Percentiles rank a stretch among this genome's conserved stretches.
Conservation (phyloP, 2,888 invertebrate genomes). For the Amorpha juglandis region DNA sequence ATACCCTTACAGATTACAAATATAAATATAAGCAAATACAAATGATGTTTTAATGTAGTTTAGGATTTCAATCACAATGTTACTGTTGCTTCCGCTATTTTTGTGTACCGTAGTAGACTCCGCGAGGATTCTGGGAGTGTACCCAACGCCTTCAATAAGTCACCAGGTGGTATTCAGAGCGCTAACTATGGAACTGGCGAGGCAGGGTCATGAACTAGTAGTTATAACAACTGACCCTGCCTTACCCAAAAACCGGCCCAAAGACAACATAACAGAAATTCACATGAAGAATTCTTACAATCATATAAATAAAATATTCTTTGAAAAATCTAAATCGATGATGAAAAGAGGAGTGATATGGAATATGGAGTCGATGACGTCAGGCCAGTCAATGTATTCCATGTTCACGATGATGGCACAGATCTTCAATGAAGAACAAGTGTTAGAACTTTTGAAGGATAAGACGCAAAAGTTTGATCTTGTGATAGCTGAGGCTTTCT, state of each 20-base stretch:
- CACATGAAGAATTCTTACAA: constrained; percentile 20
- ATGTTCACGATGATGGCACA: constrained; percentile 29
- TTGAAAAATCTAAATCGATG: neutral
- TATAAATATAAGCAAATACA: too few relatives aligned
- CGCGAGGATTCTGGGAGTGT: constrained; percentile 59
- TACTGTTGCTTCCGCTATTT: neutral
- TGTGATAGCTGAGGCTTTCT: constrained; percentile 27
- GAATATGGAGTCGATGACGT: neutral
- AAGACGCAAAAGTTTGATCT: constrained; percentile 30
- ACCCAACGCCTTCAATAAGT: constrained; percentile 50
- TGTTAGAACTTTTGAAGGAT: constrained; percentile 23
- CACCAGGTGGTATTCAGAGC: constrained; percentile 61
- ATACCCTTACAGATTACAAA: too few relatives aligned
- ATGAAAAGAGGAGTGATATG: constrained; percentile 26
- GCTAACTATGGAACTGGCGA: constrained; percentile 30
- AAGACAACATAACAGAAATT: constrained; percentile 28
- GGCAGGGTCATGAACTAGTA: constrained; percentile 28
- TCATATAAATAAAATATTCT: neutral
- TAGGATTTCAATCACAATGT: neutral
- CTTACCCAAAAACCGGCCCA: constrained; percentile 27
- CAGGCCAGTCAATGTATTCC: constrained; percentile 45
- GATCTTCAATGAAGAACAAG: constrained; percentile 18
- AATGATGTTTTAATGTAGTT: neutral
- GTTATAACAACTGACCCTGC: constrained; percentile 30
- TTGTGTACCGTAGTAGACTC: constrained; percentile 31